Evolutionary conservation across 2,797 vertebrate species (phyloP).

Genomic region (Megaceryle alcyon): DNA sequence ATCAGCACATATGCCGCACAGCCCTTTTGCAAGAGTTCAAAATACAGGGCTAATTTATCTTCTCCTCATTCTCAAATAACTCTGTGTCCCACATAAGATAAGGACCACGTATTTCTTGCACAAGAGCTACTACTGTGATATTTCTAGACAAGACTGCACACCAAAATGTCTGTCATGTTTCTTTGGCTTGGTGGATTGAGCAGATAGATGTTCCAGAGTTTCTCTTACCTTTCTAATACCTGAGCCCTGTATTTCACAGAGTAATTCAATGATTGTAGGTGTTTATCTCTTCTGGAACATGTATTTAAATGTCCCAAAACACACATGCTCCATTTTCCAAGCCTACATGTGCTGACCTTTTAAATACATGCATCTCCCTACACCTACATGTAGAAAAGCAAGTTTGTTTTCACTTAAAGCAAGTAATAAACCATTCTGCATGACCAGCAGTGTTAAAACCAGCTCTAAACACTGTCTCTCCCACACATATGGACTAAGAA

Average conservation of each 20-base stretch:
- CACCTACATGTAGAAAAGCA: background rate
- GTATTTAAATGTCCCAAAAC: background rate
- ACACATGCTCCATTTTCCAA: background rate
- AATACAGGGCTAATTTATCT: background rate
- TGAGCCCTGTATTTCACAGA: background rate
- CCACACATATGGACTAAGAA: background rate
- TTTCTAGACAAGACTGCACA: background rate
- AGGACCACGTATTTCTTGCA: background rate
- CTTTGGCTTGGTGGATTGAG: background rate
- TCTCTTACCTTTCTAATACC: background rate
- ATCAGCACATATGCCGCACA: background rate
- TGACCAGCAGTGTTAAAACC: background rate
- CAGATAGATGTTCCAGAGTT: background rate
- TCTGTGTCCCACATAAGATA: accelerated
- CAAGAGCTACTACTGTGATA: background rate
- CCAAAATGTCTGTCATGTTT: background rate
- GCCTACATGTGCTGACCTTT: background rate
- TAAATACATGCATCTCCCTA: background rate
- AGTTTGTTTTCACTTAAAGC: background rate
- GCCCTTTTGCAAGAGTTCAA: background rate
- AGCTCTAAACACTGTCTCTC: background rate
- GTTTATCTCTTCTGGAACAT: background rate
- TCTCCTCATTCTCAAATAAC: background rate
- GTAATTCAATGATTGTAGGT: background rate
- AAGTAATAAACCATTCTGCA: background rate